Evolutionary conservation across 2,113 vertebrate genomes (phyloP).

Genomic region (Phrynocephalus versicolor): DNA sequence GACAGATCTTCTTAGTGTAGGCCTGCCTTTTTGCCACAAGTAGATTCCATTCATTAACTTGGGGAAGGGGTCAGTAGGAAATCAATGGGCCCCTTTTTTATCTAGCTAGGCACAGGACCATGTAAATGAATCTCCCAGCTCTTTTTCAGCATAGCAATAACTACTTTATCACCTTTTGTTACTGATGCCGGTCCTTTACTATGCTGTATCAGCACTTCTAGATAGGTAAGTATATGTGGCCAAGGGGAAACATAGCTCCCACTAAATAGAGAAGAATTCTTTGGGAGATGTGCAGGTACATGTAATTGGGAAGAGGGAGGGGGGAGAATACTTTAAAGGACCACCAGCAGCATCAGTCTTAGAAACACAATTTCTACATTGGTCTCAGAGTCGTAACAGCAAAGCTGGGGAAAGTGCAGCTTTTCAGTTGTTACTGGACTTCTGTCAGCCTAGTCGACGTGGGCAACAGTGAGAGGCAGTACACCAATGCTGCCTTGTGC

Average conservation of each 20-base stretch:
- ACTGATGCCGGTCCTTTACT: slow-evolving; percentile 26
- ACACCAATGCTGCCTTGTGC: too few species aligned
- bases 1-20: slow-evolving; percentile 28
- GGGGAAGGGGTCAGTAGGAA: slow-evolving; percentile 51
- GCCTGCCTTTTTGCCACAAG: slow-evolving; percentile 37
- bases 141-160: slow-evolving; percentile 57
- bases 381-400: neutral
- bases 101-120: slow-evolving; percentile 37
- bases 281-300: slow-evolving; percentile 17
- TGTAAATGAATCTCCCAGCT: slow-evolving; percentile 61
- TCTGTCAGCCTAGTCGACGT: too few species aligned
- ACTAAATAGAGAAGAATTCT: slow-evolving; percentile 28
- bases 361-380: neutral
- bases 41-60: slow-evolving; percentile 63
- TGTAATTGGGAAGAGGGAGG: neutral
- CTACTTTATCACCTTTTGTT: slow-evolving; percentile 51
- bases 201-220: slow-evolving; percentile 56
- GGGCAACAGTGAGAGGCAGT: too few species aligned
- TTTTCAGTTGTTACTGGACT: too few species aligned
- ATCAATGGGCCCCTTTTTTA: slow-evolving; percentile 55
- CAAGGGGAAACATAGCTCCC: neutral
- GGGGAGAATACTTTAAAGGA: neutral
- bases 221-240: neutral
- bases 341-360: neutral
- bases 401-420: too few species aligned